A percentile compares a stretch with the other conserved stretches of the same genome.
Conservation (phyloP, 2,888 invertebrate species). For the Drosophila ustulata region DNA sequence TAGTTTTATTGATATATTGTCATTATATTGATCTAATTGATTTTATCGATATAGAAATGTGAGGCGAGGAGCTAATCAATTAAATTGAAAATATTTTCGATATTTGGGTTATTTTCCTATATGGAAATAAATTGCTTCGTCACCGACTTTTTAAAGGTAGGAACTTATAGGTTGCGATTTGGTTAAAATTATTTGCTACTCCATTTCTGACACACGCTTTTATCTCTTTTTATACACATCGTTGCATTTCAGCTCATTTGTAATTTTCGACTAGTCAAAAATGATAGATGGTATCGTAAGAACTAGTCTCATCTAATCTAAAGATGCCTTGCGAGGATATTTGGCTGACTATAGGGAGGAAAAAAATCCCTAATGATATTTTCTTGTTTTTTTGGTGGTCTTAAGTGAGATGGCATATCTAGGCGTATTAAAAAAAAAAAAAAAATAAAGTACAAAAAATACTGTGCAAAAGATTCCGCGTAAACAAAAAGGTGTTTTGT, state of each 20-base stretch:
- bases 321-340: slow-evolving; percentile 51
- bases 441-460: slow-evolving; percentile 64
- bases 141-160: slow-evolving; percentile 42
- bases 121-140: background rate
- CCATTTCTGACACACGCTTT: slow-evolving; percentile 32
- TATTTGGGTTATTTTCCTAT: background rate
- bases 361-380: slow-evolving; percentile 17
- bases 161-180: slow-evolving; percentile 52
- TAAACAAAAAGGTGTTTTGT: slow-evolving; percentile 17
- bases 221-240: slow-evolving; percentile 20
- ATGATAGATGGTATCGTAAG: slow-evolving; percentile 22
- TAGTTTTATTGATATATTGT: no score
- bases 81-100: background rate
- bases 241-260: slow-evolving; percentile 43
- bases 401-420: slow-evolving; percentile 59
- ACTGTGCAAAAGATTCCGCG: slow-evolving; percentile 65
- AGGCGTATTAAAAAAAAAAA: slow-evolving; percentile 26
- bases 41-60: no score
- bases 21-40: no score
- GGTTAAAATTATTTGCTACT: slow-evolving; percentile 4
- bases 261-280: slow-evolving; percentile 57
- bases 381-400: slow-evolving; percentile 36
- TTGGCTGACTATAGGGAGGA: slow-evolving; percentile 48
- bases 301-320: slow-evolving; percentile 4
- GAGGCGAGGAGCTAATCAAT: background rate